Evolutionary conservation across 1,140 invertebrate genomes (phyloP).

Genomic region (Pseudomyrmex dendroicus): DNA sequence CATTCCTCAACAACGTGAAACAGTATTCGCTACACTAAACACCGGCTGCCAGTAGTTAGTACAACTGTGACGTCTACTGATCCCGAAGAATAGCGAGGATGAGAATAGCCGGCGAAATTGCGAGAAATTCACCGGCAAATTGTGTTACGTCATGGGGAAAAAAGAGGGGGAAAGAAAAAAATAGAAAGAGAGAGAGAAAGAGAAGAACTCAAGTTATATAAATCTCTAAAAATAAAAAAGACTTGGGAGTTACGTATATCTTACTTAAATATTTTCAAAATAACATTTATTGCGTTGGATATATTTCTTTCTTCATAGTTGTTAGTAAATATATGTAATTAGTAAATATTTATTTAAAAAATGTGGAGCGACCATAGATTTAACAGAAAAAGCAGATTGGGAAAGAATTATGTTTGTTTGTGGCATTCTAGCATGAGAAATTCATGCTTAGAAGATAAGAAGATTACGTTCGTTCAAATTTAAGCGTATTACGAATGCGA

Average conservation of each 20-base stretch:
- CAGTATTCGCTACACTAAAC: not conserved
- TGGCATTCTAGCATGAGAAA: not conserved
- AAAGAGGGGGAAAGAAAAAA: no score
- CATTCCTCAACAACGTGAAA: conserved; percentile 33
- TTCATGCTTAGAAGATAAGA: conserved; percentile 9
- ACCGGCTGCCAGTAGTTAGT: conserved; percentile 1
- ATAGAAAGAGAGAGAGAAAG: no score
- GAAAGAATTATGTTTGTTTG: not conserved
- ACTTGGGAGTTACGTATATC: no score
- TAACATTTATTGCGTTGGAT: no score
- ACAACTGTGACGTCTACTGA: conserved; percentile 1
- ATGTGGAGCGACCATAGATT: not conserved
- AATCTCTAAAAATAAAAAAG: no score
- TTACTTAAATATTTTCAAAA: no score
- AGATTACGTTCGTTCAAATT: conserved; percentile 9
- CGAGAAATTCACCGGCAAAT: not conserved
- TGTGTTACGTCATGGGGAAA: not conserved
- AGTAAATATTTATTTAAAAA: not conserved
- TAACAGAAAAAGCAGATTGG: not conserved
- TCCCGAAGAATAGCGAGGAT: not conserved
- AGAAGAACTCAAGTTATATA: no score
- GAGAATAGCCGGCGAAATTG: conserved; percentile 4
- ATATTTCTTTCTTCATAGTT: no score
- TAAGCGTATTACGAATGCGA: conserved; percentile 3
- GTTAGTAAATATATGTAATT: no score